Evolutionary conservation across 2,888 invertebrate species (phyloP).

Genomic region (Tetheella fluctuosa): DNA sequence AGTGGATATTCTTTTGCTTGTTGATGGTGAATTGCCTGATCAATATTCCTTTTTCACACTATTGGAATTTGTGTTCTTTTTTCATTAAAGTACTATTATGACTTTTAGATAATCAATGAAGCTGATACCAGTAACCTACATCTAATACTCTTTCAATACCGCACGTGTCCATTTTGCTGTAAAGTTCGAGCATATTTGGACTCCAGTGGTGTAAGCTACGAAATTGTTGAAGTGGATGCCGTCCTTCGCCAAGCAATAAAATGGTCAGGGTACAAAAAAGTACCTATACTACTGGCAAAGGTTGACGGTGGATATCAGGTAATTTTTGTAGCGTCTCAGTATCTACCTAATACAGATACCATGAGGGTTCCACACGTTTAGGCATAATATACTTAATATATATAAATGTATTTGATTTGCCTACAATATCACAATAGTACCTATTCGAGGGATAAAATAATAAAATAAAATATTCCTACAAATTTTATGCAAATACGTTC

Average conservation of each 20-base stretch:
- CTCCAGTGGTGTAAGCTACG: slow-evolving; percentile 96
- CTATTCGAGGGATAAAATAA: too few species aligned
- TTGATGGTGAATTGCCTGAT: too few species aligned
- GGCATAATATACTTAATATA: too few species aligned
- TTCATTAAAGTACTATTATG: too few species aligned
- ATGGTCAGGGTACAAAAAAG: slow-evolving; percentile 98
- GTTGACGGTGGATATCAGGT: slow-evolving; percentile 89
- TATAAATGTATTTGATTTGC: too few species aligned
- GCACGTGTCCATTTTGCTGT: slow-evolving; percentile 99
- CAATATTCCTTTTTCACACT: too few species aligned
- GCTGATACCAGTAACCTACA: slow-evolving; percentile 88
- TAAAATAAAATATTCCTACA: too few species aligned
- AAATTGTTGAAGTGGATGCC: slow-evolving; percentile 98
- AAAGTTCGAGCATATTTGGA: slow-evolving; percentile 96
- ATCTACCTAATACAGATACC: not conserved
- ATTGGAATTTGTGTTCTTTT: too few species aligned
- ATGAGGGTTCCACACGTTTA: too few species aligned
- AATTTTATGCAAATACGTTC: too few species aligned
- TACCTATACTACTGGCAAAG: slow-evolving; percentile 93
- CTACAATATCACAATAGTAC: too few species aligned
- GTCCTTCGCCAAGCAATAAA: slow-evolving; percentile 95
- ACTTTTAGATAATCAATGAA: slow-evolving; percentile 85
- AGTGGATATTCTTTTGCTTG: too few species aligned
- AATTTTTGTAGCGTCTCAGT: slow-evolving; percentile 20
- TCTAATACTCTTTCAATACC: slow-evolving; percentile 96